A percentile compares a stretch with the other conserved stretches of the same genome.
These are phyloP conservation scores for Falco cherrug DNA, from an alignment of 2,797 vertebrate species.

Conservation along the genomic window DNA sequence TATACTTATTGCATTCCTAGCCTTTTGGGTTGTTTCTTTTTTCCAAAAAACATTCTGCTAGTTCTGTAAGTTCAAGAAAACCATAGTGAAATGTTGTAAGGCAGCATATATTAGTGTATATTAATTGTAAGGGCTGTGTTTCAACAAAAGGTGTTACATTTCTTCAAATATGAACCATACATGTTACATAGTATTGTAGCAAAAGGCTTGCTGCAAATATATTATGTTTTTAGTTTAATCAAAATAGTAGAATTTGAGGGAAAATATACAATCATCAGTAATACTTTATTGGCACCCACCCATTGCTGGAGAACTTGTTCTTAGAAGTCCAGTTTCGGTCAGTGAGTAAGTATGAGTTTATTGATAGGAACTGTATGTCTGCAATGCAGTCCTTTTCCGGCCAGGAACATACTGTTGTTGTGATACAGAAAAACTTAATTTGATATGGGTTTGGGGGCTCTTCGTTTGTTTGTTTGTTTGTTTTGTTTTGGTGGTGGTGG, in stretches of 20 bases:
- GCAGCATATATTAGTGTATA: not conserved
- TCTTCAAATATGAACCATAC: not conserved
- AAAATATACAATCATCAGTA: not conserved
- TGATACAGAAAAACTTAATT: not conserved
- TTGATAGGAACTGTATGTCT: not conserved
- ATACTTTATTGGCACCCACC: not conserved
- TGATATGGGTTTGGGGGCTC: not conserved
- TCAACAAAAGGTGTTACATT: not conserved
- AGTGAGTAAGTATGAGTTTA: not conserved
- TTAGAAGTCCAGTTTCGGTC: not conserved
- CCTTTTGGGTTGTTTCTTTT: not conserved
- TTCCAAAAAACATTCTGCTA: not conserved
- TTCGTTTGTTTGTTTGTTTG: not conserved
- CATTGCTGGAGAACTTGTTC: not conserved
- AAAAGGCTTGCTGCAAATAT: not conserved
- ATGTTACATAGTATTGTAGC: not conserved
- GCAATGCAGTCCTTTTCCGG: not conserved
- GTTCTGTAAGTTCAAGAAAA: constrained; percentile 33
- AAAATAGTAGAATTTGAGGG: not conserved
- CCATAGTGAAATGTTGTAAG: constrained; percentile 11
- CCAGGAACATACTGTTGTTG: not conserved
- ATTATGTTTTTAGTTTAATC: not conserved
- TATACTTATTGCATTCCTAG: not conserved
- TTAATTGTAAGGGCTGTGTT: not conserved
- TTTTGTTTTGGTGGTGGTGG: not conserved